These are phyloP conservation scores for Protosalanx chinensis DNA, from an alignment of 2,797 vertebrate species.

Conservation along the genomic window DNA sequence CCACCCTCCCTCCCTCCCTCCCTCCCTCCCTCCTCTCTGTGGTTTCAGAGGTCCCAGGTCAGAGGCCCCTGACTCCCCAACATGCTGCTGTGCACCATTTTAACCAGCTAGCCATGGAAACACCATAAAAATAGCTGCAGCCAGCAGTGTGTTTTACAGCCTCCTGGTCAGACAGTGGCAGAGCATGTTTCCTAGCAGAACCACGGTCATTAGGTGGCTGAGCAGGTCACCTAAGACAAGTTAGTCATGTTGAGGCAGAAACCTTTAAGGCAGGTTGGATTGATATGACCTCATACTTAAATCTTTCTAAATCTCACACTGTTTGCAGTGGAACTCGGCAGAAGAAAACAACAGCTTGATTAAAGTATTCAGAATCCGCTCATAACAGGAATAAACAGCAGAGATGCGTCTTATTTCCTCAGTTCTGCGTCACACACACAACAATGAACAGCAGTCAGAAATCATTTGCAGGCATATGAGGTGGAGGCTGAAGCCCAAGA, in stretches of 20 bases:
- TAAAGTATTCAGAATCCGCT: too few species aligned
- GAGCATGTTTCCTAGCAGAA: constrained; percentile 15
- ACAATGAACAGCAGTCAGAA: too few species aligned
- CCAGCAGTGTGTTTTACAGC: constrained; percentile 25
- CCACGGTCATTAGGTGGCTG: constrained; percentile 5
- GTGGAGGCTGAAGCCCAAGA: neutral
- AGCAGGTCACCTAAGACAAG: neutral
- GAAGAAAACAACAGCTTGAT: too few species aligned
- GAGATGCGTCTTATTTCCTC: too few species aligned
- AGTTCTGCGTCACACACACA: neutral
- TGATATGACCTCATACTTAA: too few species aligned
- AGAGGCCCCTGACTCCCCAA: constrained; percentile 30
- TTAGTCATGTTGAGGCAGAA: too few species aligned
- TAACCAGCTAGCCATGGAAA: constrained; percentile 47
- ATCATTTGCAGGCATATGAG: neutral
- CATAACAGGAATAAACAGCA: too few species aligned
- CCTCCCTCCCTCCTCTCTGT: constrained; percentile 23
- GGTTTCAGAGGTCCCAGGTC: constrained; percentile 32
- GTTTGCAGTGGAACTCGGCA: too few species aligned
- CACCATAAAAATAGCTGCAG: constrained; percentile 32
- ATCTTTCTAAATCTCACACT: too few species aligned
- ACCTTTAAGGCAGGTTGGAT: too few species aligned
- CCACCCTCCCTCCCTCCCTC: neutral
- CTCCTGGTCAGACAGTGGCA: constrained; percentile 34
- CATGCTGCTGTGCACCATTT: constrained; percentile 20